Evolutionary conservation across 2,888 invertebrate genomes (phyloP).

Genomic region (Scaptomyza cyrtandrae): DNA sequence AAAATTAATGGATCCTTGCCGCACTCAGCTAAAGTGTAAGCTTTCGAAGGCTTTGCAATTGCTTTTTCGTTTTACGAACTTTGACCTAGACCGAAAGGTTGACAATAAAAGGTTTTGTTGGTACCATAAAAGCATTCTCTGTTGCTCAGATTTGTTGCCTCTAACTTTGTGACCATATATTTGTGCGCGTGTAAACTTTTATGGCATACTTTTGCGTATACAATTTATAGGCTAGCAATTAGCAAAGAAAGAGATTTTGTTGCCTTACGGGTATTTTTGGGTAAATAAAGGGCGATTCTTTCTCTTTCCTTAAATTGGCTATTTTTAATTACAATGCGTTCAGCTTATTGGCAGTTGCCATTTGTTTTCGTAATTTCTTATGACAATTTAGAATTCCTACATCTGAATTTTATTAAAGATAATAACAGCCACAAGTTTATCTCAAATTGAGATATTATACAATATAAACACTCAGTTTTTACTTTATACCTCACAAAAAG

Average conservation of each 20-base stretch:
- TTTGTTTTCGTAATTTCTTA: background rate
- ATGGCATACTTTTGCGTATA: constrained; percentile 50
- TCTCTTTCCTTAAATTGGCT: background rate
- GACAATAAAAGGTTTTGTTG: constrained; percentile 46
- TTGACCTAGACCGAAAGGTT: constrained; percentile 45
- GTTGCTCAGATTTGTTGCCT: constrained; percentile 48
- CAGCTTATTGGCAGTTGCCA: background rate
- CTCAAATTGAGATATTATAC: too few species aligned
- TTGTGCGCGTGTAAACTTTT: constrained; percentile 34
- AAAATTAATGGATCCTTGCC: constrained; percentile 33
- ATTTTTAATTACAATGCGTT: constrained; percentile 5
- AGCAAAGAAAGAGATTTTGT: constrained; percentile 15
- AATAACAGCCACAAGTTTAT: too few species aligned
- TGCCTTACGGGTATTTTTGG: background rate
- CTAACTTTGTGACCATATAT: constrained; percentile 46
- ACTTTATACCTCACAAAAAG: too few species aligned
- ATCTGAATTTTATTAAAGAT: too few species aligned
- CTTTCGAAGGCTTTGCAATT: constrained; percentile 15
- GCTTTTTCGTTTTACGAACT: constrained; percentile 21
- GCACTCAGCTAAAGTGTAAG: background rate
- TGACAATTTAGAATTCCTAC: too few species aligned
- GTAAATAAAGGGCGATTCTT: background rate
- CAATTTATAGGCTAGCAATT: constrained; percentile 46
- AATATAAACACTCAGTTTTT: too few species aligned
- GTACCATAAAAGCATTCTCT: constrained; percentile 41